Evolutionary conservation across 2,797 vertebrate species (phyloP).

Genomic region (Takifugu ocellatus): DNA sequence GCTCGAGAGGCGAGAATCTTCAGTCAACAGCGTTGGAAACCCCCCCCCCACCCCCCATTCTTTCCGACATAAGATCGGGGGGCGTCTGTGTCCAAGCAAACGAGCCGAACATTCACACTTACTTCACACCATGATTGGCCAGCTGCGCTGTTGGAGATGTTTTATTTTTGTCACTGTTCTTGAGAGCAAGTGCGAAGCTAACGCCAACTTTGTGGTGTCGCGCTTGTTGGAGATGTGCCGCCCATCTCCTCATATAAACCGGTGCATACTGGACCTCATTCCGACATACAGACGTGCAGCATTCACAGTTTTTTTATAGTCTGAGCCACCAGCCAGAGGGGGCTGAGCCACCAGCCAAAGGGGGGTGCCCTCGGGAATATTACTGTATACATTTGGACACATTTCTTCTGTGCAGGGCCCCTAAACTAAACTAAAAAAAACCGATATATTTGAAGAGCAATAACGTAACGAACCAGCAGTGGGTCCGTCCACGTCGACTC

Average conservation of each 20-base stretch:
- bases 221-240: not conserved
- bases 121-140: not conserved
- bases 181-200: not conserved
- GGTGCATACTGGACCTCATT: not conserved
- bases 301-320: too few relatives aligned
- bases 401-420: too few relatives aligned
- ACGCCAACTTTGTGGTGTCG: slow-evolving; percentile 1
- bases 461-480: slow-evolving; percentile 35
- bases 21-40: slow-evolving; percentile 20
- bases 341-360: too few relatives aligned
- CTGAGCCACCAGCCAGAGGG: too few relatives aligned
- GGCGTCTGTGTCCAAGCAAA: not conserved
- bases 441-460: too few relatives aligned
- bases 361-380: too few relatives aligned
- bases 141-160: not conserved
- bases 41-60: slow-evolving; percentile 4
- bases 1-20: slow-evolving; percentile 22
- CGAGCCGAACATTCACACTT: not conserved
- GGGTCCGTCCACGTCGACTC: slow-evolving; percentile 13
- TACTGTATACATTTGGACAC: too few relatives aligned
- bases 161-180: slow-evolving; percentile 3
- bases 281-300: not conserved
- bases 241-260: not conserved
- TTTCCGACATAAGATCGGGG: not conserved
- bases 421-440: too few relatives aligned